Base-by-base conservation (phyloP, 23 tunicate species). In the Trididemnum miniatum region DNA sequence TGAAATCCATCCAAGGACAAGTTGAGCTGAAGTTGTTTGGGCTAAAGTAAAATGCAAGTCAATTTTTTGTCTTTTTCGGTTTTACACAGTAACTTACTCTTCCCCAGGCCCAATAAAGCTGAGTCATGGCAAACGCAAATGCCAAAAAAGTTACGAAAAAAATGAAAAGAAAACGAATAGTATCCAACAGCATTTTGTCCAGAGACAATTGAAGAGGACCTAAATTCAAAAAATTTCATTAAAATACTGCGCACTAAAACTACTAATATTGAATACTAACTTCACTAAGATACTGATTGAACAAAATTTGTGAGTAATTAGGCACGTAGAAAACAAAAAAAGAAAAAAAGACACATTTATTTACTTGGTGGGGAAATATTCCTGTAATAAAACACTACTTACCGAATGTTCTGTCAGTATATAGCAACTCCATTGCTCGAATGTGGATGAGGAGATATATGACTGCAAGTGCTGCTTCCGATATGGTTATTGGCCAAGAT, bases 401-500 rank as follows among this genome's bases (percentile, higher is more conserved):
- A 87, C 91, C 91, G 9, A 87, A 81, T 20, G 91, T 87, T 39
- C 91, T 65, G 69, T 87, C 91, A 30, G 81, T 87, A 38, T 87
- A 87, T 0, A 87, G 77, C 77, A 81, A 35, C 32, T 87, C 91
- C 86, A 87, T 71, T 0, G 91, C 86, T 31, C 91, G 65, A 4
- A 87, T 62, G 36, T 57, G 74, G 9, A 87, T 87, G 22, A 87
- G 77, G 4, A 87, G 78, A 33, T 73, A 73, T 18, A 87, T 54
- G 77, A 75, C 29, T 30, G 91, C 85, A 36, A 79, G 28, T 35
- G 81, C 51, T 34, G 74, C 65, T 44, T 87, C 91, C 27, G 86
- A 80, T 5, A 87, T 65, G 0, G 74, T 30, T 32, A 87, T 63
- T 0, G 72, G 91, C 80, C 39, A 38, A 0, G 86, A 35, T 20